Conservation (phyloP, 2,113 vertebrate species). For the Pipa parva region DNA sequence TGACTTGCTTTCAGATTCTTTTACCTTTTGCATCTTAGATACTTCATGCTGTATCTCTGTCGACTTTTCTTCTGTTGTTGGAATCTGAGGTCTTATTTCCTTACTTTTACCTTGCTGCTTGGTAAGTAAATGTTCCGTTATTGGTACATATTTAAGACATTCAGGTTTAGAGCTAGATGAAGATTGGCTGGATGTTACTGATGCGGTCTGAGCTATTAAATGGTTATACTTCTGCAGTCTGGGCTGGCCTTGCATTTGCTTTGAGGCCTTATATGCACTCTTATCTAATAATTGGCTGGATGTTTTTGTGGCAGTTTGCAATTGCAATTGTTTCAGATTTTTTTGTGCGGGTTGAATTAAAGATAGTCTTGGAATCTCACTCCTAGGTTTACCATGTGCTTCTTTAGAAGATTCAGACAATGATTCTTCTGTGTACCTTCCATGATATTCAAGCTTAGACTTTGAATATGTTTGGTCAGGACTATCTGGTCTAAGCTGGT, state of each 20-base stretch:
- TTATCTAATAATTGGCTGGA: constrained; percentile 2
- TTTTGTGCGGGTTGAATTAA: background rate
- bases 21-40: background rate
- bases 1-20: background rate
- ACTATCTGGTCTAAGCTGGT: background rate
- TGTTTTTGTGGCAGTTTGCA: background rate
- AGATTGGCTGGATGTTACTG: background rate
- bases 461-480: background rate
- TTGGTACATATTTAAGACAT: background rate
- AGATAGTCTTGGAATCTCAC: background rate
- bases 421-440: background rate
- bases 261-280: background rate
- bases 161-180: background rate
- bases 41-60: background rate
- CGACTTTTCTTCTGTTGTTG: constrained; percentile 1
- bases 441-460: background rate
- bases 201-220: background rate
- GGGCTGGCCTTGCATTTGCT: background rate
- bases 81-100: background rate
- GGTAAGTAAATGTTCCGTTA: background rate
- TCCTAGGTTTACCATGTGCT: background rate
- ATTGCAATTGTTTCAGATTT: constrained; percentile 3
- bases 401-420: background rate
- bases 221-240: background rate
- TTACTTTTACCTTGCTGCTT: background rate